These are phyloP conservation scores for Pyrochroa serraticornis DNA, from an alignment of 2,888 invertebrate genomes.

Conservation along the genomic window DNA sequence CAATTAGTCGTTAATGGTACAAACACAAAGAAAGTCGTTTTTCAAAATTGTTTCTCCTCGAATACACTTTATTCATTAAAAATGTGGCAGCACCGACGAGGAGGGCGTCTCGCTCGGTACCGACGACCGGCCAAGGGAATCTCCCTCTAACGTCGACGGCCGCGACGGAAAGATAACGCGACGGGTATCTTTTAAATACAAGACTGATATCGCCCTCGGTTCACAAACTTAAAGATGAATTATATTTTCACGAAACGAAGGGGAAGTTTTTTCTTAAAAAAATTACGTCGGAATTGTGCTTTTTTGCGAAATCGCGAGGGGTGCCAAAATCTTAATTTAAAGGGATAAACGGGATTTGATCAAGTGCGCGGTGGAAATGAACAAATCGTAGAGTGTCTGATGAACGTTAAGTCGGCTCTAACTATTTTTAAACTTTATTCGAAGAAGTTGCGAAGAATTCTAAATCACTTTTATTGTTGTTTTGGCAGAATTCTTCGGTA, in stretches of 20 bases:
- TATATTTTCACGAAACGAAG: conserved; percentile 44
- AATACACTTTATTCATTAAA: conserved; percentile 53
- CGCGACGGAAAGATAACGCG: conserved; percentile 28
- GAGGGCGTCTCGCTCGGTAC: conserved; percentile 3
- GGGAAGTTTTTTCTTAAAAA: conserved; percentile 6
- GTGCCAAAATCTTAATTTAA: no score
- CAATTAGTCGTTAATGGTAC: conserved; percentile 58
- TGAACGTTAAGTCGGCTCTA: no score
- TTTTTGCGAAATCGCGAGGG: no score
- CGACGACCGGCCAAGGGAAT: conserved; percentile 1
- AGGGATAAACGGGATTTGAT: no score
- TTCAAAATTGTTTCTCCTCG: conserved; percentile 59
- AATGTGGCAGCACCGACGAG: conserved; percentile 34
- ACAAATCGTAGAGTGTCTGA: no score
- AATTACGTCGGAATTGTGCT: no score
- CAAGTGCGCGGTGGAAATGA: no score
- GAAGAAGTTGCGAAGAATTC: no score
- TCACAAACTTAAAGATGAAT: conserved; percentile 54
- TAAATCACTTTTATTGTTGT: no score
- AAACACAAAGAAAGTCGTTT: conserved; percentile 59
- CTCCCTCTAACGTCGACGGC: conserved; percentile 33
- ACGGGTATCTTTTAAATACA: conserved; percentile 53
- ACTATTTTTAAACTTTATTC: no score
- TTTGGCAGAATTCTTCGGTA: no score
- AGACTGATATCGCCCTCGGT: conserved; percentile 55